Evolutionary conservation across 2,888 invertebrate genomes (phyloP).

Genomic region (Diabrotica balteata): DNA sequence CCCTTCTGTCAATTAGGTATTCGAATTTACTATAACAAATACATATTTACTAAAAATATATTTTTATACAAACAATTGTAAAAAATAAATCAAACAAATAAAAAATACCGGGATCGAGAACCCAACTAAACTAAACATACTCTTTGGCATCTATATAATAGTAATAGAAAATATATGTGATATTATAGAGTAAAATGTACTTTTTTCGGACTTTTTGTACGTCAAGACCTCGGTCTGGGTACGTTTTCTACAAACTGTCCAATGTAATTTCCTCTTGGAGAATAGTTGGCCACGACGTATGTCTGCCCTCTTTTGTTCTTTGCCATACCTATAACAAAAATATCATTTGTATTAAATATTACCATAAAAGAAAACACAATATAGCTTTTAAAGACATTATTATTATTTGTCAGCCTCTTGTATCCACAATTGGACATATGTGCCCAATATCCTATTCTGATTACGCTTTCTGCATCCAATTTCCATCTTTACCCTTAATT

Average conservation of each 20-base stretch:
- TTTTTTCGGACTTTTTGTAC: slow-evolving; percentile 30
- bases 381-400: too few species aligned
- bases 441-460: too few species aligned
- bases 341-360: too few species aligned
- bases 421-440: too few species aligned
- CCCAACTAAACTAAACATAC: not conserved
- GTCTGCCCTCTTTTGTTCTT: slow-evolving; percentile 78
- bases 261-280: slow-evolving; percentile 81
- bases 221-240: slow-evolving; percentile 62
- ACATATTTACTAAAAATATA: too few species aligned
- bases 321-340: slow-evolving; percentile 59
- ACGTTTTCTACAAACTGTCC: slow-evolving; percentile 76
- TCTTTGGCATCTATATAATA: slow-evolving; percentile 19
- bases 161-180: slow-evolving; percentile 4
- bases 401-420: too few species aligned
- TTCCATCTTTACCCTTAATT: too few species aligned
- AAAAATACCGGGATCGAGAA: not conserved
- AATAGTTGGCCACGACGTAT: slow-evolving; percentile 85
- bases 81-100: not conserved
- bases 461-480: too few species aligned
- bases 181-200: slow-evolving; percentile 36
- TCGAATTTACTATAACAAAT: too few species aligned
- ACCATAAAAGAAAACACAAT: too few species aligned
- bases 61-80: too few species aligned
- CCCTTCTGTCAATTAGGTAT: too few species aligned